Percentiles rank a stretch among this genome's conserved stretches.
These are phyloP conservation scores for Riparia riparia DNA, from an alignment of 2,113 vertebrate species.

Conservation along the genomic window DNA sequence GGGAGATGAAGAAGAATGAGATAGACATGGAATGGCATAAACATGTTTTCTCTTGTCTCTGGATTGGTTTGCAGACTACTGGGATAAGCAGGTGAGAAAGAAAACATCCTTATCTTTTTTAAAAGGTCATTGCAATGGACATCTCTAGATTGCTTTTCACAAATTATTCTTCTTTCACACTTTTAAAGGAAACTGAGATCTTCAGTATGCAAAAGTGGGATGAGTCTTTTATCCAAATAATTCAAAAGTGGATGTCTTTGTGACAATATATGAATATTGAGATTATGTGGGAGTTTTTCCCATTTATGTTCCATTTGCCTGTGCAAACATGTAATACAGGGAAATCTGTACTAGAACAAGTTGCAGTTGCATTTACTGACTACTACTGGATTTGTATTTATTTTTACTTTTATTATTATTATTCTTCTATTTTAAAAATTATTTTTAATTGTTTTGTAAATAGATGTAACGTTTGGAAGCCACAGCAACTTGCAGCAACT, in stretches of 20 bases:
- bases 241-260: neutral
- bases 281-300: neutral
- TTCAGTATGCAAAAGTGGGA: neutral
- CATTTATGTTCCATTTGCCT: neutral
- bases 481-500: neutral
- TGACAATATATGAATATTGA: neutral
- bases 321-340: neutral
- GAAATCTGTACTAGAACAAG: neutral
- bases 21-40: neutral
- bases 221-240: neutral
- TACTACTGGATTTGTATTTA: neutral
- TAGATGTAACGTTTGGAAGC: neutral
- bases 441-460: neutral
- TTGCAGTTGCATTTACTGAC: neutral
- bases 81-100: neutral
- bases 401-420: neutral
- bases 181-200: neutral
- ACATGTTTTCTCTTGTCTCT: neutral
- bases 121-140: neutral
- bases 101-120: neutral
- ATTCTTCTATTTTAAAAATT: neutral
- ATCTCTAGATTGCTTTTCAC: neutral
- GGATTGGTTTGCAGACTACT: neutral
- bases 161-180: neutral
- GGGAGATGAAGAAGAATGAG: neutral